Evolutionary conservation across 2,888 invertebrate species (phyloP).

Genomic region (Brachypalpus laphriformis): DNA sequence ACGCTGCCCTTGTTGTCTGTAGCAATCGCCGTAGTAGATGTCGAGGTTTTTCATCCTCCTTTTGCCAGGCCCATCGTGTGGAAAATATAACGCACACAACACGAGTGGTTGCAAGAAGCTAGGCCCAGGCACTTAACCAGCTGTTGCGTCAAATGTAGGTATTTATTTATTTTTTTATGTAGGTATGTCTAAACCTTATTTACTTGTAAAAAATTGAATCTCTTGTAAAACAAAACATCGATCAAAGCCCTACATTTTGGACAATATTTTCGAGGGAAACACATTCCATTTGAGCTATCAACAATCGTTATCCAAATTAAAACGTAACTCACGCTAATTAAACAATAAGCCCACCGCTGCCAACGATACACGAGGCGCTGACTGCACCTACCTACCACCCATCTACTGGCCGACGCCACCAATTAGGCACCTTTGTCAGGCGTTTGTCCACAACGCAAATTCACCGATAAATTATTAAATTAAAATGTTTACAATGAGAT

Average conservation of each 20-base stretch:
- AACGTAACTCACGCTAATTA: slow-evolving; percentile 39
- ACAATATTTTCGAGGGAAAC: neutral
- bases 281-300: neutral
- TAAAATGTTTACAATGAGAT: slow-evolving; percentile 73
- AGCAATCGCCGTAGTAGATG: too few relatives aligned
- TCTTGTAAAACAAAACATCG: too few relatives aligned
- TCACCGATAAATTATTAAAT: slow-evolving; percentile 73
- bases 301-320: slow-evolving; percentile 10
- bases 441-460: slow-evolving; percentile 69
- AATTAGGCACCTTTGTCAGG: slow-evolving; percentile 73
- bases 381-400: slow-evolving; percentile 27
- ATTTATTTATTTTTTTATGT: too few relatives aligned
- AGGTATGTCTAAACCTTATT: too few relatives aligned
- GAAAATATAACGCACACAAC: too few relatives aligned
- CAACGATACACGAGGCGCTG: neutral
- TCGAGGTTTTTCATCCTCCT: too few relatives aligned
- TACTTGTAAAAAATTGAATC: too few relatives aligned
- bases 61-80: too few relatives aligned
- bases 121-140: too few relatives aligned
- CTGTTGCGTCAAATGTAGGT: too few relatives aligned
- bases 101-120: too few relatives aligned
- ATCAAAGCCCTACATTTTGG: neutral
- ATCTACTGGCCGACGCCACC: slow-evolving; percentile 51
- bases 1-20: too few relatives aligned
- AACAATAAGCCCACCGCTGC: slow-evolving; percentile 38